Evolutionary conservation across 2,888 invertebrate genomes (phyloP).

Genomic region (Punctoribates punctum): DNA sequence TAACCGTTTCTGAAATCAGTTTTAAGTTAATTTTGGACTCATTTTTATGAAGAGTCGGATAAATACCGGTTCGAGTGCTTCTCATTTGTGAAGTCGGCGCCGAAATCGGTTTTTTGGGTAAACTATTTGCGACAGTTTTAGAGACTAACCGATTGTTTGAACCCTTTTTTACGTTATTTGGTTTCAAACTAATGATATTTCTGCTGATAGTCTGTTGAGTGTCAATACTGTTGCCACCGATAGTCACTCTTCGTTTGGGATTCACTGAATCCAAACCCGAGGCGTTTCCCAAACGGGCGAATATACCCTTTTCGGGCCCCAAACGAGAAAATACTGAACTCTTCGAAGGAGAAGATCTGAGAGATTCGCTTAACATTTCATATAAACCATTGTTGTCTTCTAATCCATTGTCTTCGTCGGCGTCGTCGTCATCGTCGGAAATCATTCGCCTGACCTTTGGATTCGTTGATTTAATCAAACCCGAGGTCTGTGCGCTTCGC

Average conservation of each 20-base stretch:
- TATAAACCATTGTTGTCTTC: neutral
- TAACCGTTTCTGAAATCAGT: neutral
- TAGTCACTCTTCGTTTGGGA: conserved; percentile 15
- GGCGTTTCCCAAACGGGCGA: conserved; percentile 9
- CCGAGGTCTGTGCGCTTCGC: conserved; percentile 1
- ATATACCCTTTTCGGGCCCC: conserved; percentile 6
- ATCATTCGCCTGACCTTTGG: conserved; percentile 1
- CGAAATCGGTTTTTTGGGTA: neutral
- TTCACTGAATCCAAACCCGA: neutral
- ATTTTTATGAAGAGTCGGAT: neutral
- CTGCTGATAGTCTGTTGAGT: no score
- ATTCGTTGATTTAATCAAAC: neutral
- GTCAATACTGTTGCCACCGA: conserved; percentile 11
- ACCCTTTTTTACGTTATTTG: neutral
- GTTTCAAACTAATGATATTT: neutral
- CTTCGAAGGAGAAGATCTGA: neutral
- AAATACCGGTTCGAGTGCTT: neutral
- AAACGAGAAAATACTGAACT: neutral
- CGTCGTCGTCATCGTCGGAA: neutral
- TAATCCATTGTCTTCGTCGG: neutral
- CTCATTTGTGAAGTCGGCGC: conserved; percentile 16
- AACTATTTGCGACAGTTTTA: neutral
- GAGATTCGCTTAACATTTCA: neutral
- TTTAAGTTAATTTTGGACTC: neutral
- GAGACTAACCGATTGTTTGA: neutral